Base-by-base conservation (phyloP, 2,888 invertebrate genomes). In the Iselma pallidipennis region DNA sequence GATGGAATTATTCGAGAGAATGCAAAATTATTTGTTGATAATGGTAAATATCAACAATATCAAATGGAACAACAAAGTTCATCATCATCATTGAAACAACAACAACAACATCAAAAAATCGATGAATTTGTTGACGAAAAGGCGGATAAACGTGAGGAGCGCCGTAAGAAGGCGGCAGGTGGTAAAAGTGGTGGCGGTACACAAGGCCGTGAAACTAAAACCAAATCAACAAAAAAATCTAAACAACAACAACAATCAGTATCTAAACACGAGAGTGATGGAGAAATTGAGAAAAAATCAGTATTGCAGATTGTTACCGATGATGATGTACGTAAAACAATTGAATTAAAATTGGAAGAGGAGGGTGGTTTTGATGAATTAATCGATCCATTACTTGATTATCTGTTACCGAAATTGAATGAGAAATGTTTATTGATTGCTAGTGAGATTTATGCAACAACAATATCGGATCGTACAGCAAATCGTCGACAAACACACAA, bases 171-270 rank as follows among this genome's bases (percentile, higher is more conserved):
- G 79, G 95, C 95, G 1, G 83, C 90, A 4, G 87, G 89, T 25
- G 95, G 95, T 1, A 96, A 96, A 84, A 89, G 89, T 52, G 96
- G 96, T 12, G 96, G 96, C 14, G 96, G 96, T 1, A 88, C 91
- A 10, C 96, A 96, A 80, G 97, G 97, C 0, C 85, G 97, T 37
- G 97, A 98, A 84, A 95, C 95, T 0, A 97, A 96, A 84, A 96
- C 95, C 0, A 96, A 95, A 78, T 91, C 95, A 2, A 91, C 92
- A 0, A 97, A 97, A 77, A 96, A 95, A 82, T 89, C 89, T 78
- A 81, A 81, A 63, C 83, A 81, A 29, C 82, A 85, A 74, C 85
- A 85, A 74, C 82, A 84, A 51, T 1, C 9, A 16, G 84, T 85
- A 48, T 86, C 87, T 55, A 88, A 88, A 21, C 91, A 91, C 64